Base-by-base conservation (phyloP, 2,888 invertebrate species). In the Iphiclides podalirius region DNA sequence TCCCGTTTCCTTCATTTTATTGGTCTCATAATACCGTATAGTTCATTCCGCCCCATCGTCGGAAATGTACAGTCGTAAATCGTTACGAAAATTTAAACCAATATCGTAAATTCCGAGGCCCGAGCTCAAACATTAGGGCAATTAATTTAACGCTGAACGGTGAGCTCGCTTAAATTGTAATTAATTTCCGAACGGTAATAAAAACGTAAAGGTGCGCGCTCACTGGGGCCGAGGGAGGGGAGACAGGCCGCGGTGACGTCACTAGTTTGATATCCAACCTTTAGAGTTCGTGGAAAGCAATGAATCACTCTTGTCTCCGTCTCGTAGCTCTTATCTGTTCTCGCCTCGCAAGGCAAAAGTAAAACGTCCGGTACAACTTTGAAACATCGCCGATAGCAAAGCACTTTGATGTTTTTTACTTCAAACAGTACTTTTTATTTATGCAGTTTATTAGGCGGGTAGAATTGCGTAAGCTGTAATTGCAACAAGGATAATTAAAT, bases 111-210 rank as follows among this genome's bases (percentile, higher is more conserved):
- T 69, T 54, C 54, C 51, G 44, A 54, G 53, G 47, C 38, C 43
- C 49, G 50, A 51, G 61, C 53, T 61, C 60, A 62, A 66, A 67
- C 66, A 63, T 66, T 62, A 63, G 49, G 51, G 55, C 55, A 59
- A 59, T 61, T 58, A 59, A 61, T 59, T 59, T 57, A 53, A 58
- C 53, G 54, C 56, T 40, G 55, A 58, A 59, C 55, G 54, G 42
- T 52, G 52, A 52, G 54, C 52, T 55, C 49, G 52, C 52, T 60
- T 53, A 55, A 44, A 43, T 47, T 54, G 54, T 53, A 59, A 58
- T 57, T 57, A 62, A 59, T 59, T 58, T 56, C 20, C 57, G 52
- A 49, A 15, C 35, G 45, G 15, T 35, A 23, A 40, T 37, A 43
- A 47, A 52, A 36, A 42, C 36, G 42, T 42, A 35, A 43, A 47